Percentiles rank a stretch among this genome's conserved stretches.
These are phyloP conservation scores for Acleris literana DNA, from an alignment of 2,888 invertebrate genomes.

Conservation along the genomic window DNA sequence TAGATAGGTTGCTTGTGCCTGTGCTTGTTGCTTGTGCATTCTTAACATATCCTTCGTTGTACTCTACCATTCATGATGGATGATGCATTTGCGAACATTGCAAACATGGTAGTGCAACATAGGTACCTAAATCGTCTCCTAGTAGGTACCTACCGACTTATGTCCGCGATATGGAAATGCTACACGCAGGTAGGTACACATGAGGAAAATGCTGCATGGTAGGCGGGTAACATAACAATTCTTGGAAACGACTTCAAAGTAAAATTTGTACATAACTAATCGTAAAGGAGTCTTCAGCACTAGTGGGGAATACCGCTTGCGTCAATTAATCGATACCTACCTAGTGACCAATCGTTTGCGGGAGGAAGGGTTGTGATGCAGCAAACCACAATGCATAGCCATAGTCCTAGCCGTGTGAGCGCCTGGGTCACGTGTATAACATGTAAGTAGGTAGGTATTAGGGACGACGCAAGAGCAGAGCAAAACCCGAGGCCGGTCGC, in stretches of 20 bases:
- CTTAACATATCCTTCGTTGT: background rate
- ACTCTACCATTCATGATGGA: no score
- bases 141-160: no score
- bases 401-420: background rate
- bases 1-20: slow-evolving; percentile 20
- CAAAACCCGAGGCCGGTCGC: slow-evolving; percentile 55
- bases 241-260: no score
- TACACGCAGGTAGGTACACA: background rate
- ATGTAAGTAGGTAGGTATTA: slow-evolving; percentile 42
- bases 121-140: no score
- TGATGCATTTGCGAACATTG: background rate
- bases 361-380: slow-evolving; percentile 17
- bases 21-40: slow-evolving; percentile 23
- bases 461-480: slow-evolving; percentile 77
- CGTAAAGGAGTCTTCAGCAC: background rate
- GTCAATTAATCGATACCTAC: background rate
- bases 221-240: background rate
- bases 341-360: slow-evolving; percentile 3
- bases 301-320: slow-evolving; percentile 12
- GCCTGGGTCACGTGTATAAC: background rate
- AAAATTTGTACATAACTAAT: background rate
- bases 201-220: no score
- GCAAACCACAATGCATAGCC: slow-evolving; percentile 12
- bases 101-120: background rate
- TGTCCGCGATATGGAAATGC: no score